These are phyloP conservation scores for Cynopterus sphinx DNA, from an alignment of 2,797 vertebrate genomes.

Conservation along the genomic window DNA sequence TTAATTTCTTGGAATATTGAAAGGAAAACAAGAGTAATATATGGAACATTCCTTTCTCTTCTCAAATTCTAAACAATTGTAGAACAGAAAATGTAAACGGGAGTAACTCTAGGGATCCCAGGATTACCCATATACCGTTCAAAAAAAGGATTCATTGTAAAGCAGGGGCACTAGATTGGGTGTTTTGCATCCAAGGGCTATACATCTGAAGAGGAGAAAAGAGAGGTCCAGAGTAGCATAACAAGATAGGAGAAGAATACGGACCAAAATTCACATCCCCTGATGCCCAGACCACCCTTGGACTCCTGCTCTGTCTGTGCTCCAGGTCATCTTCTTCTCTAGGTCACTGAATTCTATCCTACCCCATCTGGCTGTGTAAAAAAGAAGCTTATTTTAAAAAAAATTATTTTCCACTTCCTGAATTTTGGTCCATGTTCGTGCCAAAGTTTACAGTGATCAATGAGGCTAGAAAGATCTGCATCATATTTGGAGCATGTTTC, in stretches of 20 bases:
- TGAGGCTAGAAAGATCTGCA: neutral
- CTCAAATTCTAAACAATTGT: neutral
- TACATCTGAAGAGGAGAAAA: neutral
- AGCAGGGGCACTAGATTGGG: neutral
- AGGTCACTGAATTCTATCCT: neutral
- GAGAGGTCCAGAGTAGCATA: neutral
- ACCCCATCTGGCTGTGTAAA: neutral
- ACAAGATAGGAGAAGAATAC: neutral
- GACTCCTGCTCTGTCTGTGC: neutral
- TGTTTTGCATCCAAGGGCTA: neutral
- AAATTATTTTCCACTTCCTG: neutral
- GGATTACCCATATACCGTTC: neutral
- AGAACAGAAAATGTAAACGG: neutral
- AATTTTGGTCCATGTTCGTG: neutral
- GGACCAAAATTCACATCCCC: neutral
- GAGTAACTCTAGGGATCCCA: neutral
- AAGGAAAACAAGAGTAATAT: neutral
- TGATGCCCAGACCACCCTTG: neutral
- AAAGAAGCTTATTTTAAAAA: neutral
- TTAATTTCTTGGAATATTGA: constrained; percentile 7
- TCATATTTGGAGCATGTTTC: neutral
- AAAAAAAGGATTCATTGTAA: neutral
- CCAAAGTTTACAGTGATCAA: neutral
- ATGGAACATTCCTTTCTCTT: neutral
- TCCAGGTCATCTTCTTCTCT: neutral